Evolutionary conservation across 1,140 invertebrate species (phyloP), one percentile per base, ranked within the genome.

Genomic region (Lethocerus indicus): DNA sequence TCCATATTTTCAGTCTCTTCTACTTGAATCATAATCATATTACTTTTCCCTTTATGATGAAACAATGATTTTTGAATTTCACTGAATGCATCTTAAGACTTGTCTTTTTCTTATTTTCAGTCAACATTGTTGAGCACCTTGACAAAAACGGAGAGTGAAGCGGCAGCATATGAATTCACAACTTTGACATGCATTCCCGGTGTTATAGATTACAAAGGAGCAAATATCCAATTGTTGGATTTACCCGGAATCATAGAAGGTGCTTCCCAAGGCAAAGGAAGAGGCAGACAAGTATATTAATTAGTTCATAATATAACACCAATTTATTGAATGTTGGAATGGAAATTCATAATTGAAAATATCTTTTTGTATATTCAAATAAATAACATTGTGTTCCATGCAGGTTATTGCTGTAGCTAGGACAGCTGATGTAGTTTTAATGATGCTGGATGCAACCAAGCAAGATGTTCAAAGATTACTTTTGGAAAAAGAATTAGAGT

Each of bases 131-230:
- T 97, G 44, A 92, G 84, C 58, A 94, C 89, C 0, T 63, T 97
- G 52, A 97, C 93, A 1, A 84, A 87, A 63, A 96, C 91, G 24
- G 82, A 94, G 65, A 95, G 90, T 56, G 94, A 95, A 67, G 85
- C 84, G 44, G 95, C 95, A 12, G 86, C 85, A 47, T 99, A 99
- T 67, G 96, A 99, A 69, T 99, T 99, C 64, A 99, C 96, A 52
- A 99, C 96, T 0, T 68, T 99, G 36, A 99, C 96, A 23, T 99
- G 96, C 68, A 98, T 99, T 61, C 96, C 96, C 42, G 96, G 96
- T 50, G 93, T 98, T 0, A 95, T 98, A 55, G 85, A 96, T 64
- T 96, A 97, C 63, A 89, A 94, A 64, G 92, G 93, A 46, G 94
- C 94, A 16, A 98, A 97, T 64, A 98, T 99, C 63, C 96, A 98